These are phyloP conservation scores for Hemiscyllium ocellatum DNA, from an alignment of 2,113 vertebrate species.

Conservation along the genomic window DNA sequence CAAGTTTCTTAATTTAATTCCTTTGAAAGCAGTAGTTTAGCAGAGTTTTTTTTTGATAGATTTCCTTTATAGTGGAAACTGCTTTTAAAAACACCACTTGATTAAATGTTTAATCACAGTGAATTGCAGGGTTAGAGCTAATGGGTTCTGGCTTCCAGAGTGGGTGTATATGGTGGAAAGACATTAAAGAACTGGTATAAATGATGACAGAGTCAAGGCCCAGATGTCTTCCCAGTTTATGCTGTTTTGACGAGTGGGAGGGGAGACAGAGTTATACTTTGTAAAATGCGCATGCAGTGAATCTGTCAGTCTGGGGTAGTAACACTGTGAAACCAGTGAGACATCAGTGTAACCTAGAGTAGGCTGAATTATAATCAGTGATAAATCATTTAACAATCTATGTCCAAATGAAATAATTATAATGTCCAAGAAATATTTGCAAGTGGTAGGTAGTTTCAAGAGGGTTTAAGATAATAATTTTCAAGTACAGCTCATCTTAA, in stretches of 20 bases:
- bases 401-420: slow-evolving; percentile 27
- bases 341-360: not conserved
- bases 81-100: slow-evolving; percentile 8
- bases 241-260: not conserved
- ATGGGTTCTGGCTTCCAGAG: slow-evolving; percentile 4
- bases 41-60: not conserved
- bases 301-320: not conserved
- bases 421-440: not conserved
- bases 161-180: not conserved
- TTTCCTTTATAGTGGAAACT: not conserved
- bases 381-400: slow-evolving; percentile 23
- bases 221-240: slow-evolving; percentile 27
- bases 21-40: slow-evolving; percentile 4
- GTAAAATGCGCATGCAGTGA: slow-evolving; percentile 7
- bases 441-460: not conserved
- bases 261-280: not conserved
- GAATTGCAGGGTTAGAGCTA: slow-evolving; percentile 21
- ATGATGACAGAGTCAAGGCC: slow-evolving; percentile 21
- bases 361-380: slow-evolving; percentile 12
- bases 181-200: slow-evolving; percentile 25
- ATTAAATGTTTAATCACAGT: slow-evolving; percentile 14
- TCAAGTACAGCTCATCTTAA: not conserved
- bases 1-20: not conserved
- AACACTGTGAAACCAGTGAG: not conserved
- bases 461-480: not conserved